Percentiles rank a stretch among this genome's conserved stretches.
Evolutionary conservation across 2,888 invertebrate genomes (phyloP).

Genomic region (Dermolepida albohirtum): DNA sequence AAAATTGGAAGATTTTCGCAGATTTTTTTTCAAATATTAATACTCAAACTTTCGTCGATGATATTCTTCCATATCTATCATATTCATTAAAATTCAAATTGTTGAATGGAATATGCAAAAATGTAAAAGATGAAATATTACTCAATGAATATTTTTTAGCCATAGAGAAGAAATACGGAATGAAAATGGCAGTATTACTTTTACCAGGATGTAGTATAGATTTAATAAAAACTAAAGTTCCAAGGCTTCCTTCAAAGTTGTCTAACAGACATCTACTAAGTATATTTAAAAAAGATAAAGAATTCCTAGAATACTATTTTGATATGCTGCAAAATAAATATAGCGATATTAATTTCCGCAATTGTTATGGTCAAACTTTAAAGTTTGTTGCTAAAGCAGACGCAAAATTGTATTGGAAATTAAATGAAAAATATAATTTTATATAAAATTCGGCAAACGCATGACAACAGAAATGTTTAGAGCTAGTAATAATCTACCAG

Average conservation of each 20-base stretch:
- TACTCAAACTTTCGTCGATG: neutral
- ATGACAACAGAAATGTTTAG: neutral
- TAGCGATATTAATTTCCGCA: neutral
- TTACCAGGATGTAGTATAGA: conserved; percentile 7
- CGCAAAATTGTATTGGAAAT: conserved; percentile 10
- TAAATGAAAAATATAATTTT: conserved; percentile 6
- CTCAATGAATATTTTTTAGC: conserved; percentile 5
- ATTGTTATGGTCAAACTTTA: neutral
- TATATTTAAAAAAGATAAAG: conserved; percentile 12
- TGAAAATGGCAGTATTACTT: conserved; percentile 1
- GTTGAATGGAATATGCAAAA: conserved; percentile 19
- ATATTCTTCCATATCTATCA: conserved; percentile 21
- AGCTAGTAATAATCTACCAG: neutral
- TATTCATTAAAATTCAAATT: conserved; percentile 10
- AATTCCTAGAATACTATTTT: conserved; percentile 21
- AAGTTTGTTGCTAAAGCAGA: conserved; percentile 1
- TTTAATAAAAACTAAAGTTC: conserved; percentile 13
- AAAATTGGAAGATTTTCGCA: conserved; percentile 4
- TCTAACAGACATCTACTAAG: neutral
- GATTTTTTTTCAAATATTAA: conserved; percentile 3
- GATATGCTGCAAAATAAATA: neutral
- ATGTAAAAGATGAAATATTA: conserved; percentile 6
- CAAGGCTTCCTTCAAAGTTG: neutral
- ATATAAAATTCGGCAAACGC: conserved; percentile 1
- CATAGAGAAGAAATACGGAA: conserved; percentile 18